A percentile compares a stretch with the other conserved stretches of the same genome.
Evolutionary conservation across 2,797 vertebrate genomes (phyloP).

Genomic region (Cyclopterus lumpus): DNA sequence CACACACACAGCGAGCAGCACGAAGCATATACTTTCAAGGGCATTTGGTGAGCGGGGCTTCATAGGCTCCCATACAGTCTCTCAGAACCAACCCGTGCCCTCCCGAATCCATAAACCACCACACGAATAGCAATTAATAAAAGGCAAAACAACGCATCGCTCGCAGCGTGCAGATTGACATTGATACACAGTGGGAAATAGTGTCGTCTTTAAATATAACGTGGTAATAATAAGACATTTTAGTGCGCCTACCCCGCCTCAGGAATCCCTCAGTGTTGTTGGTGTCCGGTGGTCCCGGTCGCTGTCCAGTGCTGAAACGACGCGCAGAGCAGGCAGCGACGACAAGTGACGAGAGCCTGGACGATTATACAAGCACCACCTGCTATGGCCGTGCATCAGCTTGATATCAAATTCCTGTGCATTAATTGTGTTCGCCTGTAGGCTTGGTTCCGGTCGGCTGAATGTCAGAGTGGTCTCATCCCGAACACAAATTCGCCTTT

Average conservation of each 20-base stretch:
- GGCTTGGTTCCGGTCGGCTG: conserved; percentile 33
- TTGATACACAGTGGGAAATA: not conserved
- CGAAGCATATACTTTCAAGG: conserved; percentile 75
- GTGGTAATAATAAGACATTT: not conserved
- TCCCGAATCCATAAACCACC: conserved; percentile 18
- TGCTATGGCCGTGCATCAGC: conserved; percentile 60
- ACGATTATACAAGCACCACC: conserved; percentile 65
- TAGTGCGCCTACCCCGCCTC: conserved; percentile 67
- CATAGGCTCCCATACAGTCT: conserved; percentile 18
- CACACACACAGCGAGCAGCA: conserved; percentile 25
- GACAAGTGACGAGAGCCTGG: conserved; percentile 55
- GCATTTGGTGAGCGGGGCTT: conserved; percentile 62
- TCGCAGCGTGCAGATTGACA: not conserved
- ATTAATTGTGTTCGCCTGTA: conserved; percentile 16
- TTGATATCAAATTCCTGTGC: conserved; percentile 30
- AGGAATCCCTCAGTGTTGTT: conserved; percentile 58
- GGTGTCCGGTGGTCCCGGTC: conserved; percentile 63
- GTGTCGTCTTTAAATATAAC: not conserved
- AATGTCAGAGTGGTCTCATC: conserved; percentile 70
- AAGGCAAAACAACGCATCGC: conserved; percentile 15
- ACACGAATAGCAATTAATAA: not conserved
- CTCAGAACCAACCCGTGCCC: conserved; percentile 21
- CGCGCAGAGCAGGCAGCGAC: conserved; percentile 62
- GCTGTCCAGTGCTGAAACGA: conserved; percentile 84
- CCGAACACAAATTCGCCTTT: conserved; percentile 70